A percentile compares a stretch with the other conserved stretches of the same genome.
These are phyloP conservation scores for Rotaria socialis DNA, from an alignment of 2,888 invertebrate species.

Conservation along the genomic window DNA sequence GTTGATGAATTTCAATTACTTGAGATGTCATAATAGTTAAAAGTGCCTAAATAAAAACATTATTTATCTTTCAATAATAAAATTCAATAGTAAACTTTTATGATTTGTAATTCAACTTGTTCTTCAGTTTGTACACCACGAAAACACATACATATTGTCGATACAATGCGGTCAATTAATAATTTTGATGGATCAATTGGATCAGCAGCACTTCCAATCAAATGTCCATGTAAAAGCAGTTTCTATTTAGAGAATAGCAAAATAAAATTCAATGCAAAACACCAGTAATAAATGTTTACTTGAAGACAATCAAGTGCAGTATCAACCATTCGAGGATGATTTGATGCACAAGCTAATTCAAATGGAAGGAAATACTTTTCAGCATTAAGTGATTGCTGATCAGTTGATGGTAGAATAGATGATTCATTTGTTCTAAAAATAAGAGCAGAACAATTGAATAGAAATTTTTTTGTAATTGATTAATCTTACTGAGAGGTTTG, in stretches of 20 bases:
- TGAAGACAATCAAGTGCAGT: constrained; percentile 89
- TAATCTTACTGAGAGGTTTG: background rate
- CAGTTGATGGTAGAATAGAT: constrained; percentile 1
- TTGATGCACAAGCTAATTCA: constrained; percentile 95
- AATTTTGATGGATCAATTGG: constrained; percentile 25
- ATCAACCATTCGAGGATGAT: constrained; percentile 87
- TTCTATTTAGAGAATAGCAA: background rate
- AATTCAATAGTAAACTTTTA: constrained; percentile 67
- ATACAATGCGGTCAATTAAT: constrained; percentile 20
- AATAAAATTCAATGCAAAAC: background rate
- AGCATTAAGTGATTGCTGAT: constrained; percentile 28
- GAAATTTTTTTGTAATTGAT: background rate
- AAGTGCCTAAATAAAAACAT: constrained; percentile 68
- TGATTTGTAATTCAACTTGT: constrained; percentile 90
- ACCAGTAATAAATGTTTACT: constrained; percentile 55
- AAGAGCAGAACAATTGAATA: background rate
- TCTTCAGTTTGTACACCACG: constrained; percentile 93
- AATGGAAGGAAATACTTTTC: constrained; percentile 67
- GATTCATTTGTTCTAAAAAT: background rate
- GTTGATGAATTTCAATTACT: constrained; percentile 72
- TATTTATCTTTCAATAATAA: too few relatives aligned
- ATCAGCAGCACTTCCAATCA: background rate
- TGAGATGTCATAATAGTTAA: constrained; percentile 91
- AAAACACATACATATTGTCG: constrained; percentile 42
- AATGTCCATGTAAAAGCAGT: constrained; percentile 28